A percentile compares a stretch with the other conserved stretches of the same genome.
phyloP scores from a whole-genome alignment of 2,888 invertebrate genomes.

The Hecatera dysodea region DNA sequence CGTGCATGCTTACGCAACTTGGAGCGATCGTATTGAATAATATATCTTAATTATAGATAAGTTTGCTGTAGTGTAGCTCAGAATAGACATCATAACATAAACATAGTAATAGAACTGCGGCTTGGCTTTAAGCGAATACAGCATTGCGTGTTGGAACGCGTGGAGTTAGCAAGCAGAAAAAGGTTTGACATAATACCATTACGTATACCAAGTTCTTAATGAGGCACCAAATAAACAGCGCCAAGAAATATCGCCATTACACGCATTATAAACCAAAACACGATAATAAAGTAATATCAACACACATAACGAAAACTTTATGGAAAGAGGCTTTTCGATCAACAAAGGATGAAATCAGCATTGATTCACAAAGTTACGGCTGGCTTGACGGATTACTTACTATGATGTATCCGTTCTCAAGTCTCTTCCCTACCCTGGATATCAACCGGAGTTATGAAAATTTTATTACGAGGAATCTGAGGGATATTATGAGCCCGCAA shows the following conservation, averaged over 20 bases:
- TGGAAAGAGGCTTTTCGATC: slow-evolving; percentile 19
- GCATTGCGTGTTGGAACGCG: slow-evolving; percentile 33
- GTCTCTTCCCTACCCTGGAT: slow-evolving; percentile 42
- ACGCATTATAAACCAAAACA: slow-evolving; percentile 21
- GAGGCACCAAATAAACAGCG: slow-evolving; percentile 10
- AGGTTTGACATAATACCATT: slow-evolving; percentile 38
- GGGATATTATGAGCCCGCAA: slow-evolving; percentile 46
- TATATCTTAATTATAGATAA: slow-evolving; percentile 40
- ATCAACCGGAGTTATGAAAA: slow-evolving; percentile 59
- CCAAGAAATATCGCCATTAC: slow-evolving; percentile 17
- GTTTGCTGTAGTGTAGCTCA: slow-evolving; percentile 35
- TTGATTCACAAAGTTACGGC: slow-evolving; percentile 41
- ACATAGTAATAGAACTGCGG: slow-evolving; percentile 21
- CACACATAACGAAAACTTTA: neutral
- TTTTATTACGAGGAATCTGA: slow-evolving; percentile 59
- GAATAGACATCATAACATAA: slow-evolving; percentile 48
- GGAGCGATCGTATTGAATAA: slow-evolving; percentile 42
- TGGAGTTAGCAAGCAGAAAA: slow-evolving; percentile 31
- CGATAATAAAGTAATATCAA: neutral
- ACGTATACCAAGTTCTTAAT: slow-evolving; percentile 26
- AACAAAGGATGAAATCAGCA: slow-evolving; percentile 34
- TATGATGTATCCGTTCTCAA: slow-evolving; percentile 61
- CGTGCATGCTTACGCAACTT: slow-evolving; percentile 41
- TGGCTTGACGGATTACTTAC: slow-evolving; percentile 58
- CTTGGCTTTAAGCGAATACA: slow-evolving; percentile 4